A percentile compares a stretch with the other conserved stretches of the same genome.
Evolutionary conservation across 2,113 vertebrate genomes (phyloP).

Genomic region (Bostrychus sinensis): DNA sequence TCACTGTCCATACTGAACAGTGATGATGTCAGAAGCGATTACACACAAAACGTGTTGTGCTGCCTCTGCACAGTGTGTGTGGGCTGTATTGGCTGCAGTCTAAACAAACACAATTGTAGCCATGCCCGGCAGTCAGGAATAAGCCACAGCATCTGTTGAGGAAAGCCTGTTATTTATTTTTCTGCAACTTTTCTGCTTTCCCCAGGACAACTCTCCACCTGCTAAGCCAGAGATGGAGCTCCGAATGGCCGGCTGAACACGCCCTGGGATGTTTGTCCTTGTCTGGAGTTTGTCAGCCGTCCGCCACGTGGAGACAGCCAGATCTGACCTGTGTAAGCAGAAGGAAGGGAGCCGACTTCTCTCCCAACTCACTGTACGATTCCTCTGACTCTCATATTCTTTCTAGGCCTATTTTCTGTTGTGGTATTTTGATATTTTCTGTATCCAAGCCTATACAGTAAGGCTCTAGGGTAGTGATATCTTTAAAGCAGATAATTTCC

Average conservation of each 20-base stretch:
- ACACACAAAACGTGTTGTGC: slow-evolving; percentile 9
- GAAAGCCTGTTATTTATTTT: slow-evolving; percentile 61
- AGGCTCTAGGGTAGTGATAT: too few relatives aligned
- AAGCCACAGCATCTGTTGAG: slow-evolving; percentile 54
- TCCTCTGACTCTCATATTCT: slow-evolving; percentile 11
- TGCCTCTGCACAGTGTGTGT: slow-evolving; percentile 47
- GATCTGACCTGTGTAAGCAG: slow-evolving; percentile 45
- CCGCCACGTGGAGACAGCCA: slow-evolving; percentile 14
- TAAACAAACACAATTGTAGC: slow-evolving; percentile 62
- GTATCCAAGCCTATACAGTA: too few relatives aligned
- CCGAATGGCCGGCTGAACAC: slow-evolving; percentile 28
- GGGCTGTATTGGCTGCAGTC: slow-evolving; percentile 53
- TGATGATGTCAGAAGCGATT: slow-evolving; percentile 46
- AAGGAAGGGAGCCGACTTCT: background rate
- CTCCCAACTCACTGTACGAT: background rate
- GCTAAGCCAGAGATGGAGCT: slow-evolving; percentile 35
- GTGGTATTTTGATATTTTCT: slow-evolving; percentile 9
- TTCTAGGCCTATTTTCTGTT: slow-evolving; percentile 10
- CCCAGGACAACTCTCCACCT: slow-evolving; percentile 30
- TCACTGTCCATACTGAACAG: slow-evolving; percentile 5
- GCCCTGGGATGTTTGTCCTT: slow-evolving; percentile 42
- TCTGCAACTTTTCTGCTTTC: slow-evolving; percentile 44
- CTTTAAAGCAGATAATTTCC: too few relatives aligned
- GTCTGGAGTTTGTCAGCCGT: slow-evolving; percentile 44
- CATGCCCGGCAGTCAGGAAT: slow-evolving; percentile 48